Conservation (phyloP, 2,113 vertebrate genomes). For the Amphiprion ocellaris region DNA sequence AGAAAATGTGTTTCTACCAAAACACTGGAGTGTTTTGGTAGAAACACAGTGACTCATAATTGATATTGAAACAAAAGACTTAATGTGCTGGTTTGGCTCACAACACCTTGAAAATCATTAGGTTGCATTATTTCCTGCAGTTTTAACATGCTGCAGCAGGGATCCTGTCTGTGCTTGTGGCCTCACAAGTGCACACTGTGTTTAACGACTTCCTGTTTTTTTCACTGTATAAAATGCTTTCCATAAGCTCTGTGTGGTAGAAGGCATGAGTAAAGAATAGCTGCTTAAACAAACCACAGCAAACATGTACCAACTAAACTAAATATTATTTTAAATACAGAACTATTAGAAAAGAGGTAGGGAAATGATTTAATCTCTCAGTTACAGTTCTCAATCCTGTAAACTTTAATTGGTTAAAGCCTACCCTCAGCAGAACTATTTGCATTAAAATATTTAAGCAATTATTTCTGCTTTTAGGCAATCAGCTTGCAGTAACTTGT, state of each 20-base stretch:
- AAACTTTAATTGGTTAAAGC: not conserved
- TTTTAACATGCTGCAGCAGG: not conserved
- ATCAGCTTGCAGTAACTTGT: conserved; percentile 12
- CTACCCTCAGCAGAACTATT: conserved; percentile 4
- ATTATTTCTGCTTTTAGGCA: not conserved
- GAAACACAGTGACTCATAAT: not conserved
- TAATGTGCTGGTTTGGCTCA: not conserved
- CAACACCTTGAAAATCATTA: not conserved
- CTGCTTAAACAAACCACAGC: not conserved
- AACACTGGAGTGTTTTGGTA: not conserved
- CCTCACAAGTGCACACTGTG: not conserved
- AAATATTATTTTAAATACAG: not conserved
- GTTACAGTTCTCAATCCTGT: not conserved
- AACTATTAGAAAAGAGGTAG: not conserved
- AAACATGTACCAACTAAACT: not conserved
- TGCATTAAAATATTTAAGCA: conserved; percentile 13
- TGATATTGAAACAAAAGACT: not conserved
- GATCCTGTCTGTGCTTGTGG: not conserved
- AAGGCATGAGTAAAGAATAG: too few relatives aligned
- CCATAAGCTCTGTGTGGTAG: not conserved
- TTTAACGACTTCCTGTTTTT: not conserved
- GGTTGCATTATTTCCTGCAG: not conserved
- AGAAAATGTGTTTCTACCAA: not conserved
- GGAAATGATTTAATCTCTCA: not conserved
- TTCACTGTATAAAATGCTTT: not conserved